These are phyloP conservation scores for Magallana ariakensis DNA, from an alignment of 1,140 invertebrate species.

Conservation along the genomic window DNA sequence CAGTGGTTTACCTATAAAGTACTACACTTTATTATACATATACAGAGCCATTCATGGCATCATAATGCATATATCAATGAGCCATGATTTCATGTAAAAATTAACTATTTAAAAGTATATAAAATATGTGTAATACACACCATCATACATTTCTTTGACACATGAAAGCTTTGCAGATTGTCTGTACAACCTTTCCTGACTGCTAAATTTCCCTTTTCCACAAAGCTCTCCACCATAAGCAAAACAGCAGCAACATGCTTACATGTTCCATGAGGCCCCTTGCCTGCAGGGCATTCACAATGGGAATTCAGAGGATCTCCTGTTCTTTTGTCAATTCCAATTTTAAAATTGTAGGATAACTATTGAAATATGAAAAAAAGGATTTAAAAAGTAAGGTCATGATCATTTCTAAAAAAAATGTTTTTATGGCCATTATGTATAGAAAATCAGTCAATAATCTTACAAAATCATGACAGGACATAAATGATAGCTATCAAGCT, in stretches of 20 bases:
- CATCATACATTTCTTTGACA: neutral
- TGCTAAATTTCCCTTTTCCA: neutral
- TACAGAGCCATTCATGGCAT: no score
- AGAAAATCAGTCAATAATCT: neutral
- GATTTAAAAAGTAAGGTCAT: neutral
- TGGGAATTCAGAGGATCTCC: conserved; percentile 46
- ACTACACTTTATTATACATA: no score
- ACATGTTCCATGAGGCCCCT: conserved; percentile 54
- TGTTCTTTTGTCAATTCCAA: conserved; percentile 16
- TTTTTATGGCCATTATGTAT: neutral
- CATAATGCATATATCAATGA: no score
- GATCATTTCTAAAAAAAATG: neutral
- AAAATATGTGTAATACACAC: neutral
- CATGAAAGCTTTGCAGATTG: conserved; percentile 49
- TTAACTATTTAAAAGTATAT: no score
- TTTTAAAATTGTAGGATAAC: conserved; percentile 44
- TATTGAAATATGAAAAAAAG: neutral
- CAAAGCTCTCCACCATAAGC: conserved; percentile 47
- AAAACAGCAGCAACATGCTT: conserved; percentile 53
- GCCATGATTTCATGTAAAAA: no score
- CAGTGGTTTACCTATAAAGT: neutral
- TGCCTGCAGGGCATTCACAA: conserved; percentile 56
- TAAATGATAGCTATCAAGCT: neutral
- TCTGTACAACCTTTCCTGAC: conserved; percentile 46
- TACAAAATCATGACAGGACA: no score